Evolutionary conservation across 2,797 vertebrate species (phyloP), one percentile per base, ranked within the genome.

Genomic region (Potorous gilbertii): DNA sequence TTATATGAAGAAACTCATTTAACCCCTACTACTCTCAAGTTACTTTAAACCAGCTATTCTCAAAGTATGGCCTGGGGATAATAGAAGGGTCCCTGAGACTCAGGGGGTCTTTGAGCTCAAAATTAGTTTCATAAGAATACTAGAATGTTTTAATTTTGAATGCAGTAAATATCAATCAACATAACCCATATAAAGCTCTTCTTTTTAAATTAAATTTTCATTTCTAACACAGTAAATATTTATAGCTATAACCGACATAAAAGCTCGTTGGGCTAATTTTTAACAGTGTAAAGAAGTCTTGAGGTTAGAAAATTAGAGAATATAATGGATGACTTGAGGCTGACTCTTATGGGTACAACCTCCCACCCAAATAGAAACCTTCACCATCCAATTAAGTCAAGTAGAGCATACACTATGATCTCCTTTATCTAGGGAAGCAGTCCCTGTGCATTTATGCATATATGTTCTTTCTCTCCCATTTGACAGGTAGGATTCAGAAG

Each of bases 401-500:
- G 21, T 12, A 24, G 66, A 40, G n/a, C 16, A 5, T 6, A 6
- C 62, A 21, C 5, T 21, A 6, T 3, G 62, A 14, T 21, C 74
- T 81, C 21, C 40, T 81, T 81, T 27, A 27, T 81, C 74, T 11
- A 81, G n/a, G 16, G 66, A 24, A 40, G 2, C 66, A 3, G 59
- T 40, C n/a, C 18, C 21, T 40, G 8, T 2, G 21, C 24, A 10
- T 81, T 4, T 27, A 46, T 94, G 92, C 81, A 96, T 54, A 89
- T 5, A 96, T 90, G 54, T 18, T 96, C 93, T 94, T 93, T 29
- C 90, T 94, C 21, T 74, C 12, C 93, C 55, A 57, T 56, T 56
- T 81, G 46, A 89, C 91, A 81, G 74, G 74, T 50, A 94, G 96
- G 56, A 29, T 56, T 95, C 21, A 54, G 29, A 92, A 95, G 94